These are phyloP conservation scores for Agonopterix heracliana DNA, from an alignment of 2,888 invertebrate genomes.

Conservation along the genomic window DNA sequence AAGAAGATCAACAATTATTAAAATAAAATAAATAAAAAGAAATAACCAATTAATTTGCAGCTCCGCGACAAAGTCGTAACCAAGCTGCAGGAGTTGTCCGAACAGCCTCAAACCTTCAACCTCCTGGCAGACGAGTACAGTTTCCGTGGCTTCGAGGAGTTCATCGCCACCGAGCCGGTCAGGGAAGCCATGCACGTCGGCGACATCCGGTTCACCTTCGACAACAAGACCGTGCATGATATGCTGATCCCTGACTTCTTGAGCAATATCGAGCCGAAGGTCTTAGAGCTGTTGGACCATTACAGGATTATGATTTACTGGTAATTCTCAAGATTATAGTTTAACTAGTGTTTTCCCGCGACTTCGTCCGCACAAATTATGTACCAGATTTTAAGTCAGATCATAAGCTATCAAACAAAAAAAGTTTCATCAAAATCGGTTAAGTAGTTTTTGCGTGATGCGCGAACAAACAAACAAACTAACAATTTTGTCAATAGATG, in stretches of 20 bases:
- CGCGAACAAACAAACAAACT: too few relatives aligned
- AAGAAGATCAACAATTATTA: too few relatives aligned
- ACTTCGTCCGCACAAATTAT: too few relatives aligned
- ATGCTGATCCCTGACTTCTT: slow-evolving; percentile 79
- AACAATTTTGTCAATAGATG: too few relatives aligned
- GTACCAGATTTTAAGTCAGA: too few relatives aligned
- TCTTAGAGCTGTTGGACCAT: slow-evolving; percentile 75
- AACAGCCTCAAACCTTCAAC: slow-evolving; percentile 41
- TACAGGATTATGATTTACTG: slow-evolving; percentile 82
- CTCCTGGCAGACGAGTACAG: slow-evolving; percentile 51
- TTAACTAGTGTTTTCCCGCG: too few relatives aligned
- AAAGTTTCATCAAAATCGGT: too few relatives aligned
- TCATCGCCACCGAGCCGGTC: slow-evolving; percentile 72
- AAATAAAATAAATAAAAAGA: too few relatives aligned
- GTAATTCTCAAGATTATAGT: too few relatives aligned
- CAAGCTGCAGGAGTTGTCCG: slow-evolving; percentile 35
- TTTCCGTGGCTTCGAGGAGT: slow-evolving; percentile 64
- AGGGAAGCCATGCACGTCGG: slow-evolving; percentile 84
- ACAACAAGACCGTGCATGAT: slow-evolving; percentile 27
- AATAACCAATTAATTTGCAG: slow-evolving; percentile 26
- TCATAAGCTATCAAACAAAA: too few relatives aligned
- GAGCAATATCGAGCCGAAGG: slow-evolving; percentile 77
- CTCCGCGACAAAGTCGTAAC: slow-evolving; percentile 37
- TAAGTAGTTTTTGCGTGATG: too few relatives aligned
- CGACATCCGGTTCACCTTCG: slow-evolving; percentile 57